These are phyloP conservation scores for Chelonoidis abingdonii DNA, from an alignment of 2,113 vertebrate species.

Conservation along the genomic window DNA sequence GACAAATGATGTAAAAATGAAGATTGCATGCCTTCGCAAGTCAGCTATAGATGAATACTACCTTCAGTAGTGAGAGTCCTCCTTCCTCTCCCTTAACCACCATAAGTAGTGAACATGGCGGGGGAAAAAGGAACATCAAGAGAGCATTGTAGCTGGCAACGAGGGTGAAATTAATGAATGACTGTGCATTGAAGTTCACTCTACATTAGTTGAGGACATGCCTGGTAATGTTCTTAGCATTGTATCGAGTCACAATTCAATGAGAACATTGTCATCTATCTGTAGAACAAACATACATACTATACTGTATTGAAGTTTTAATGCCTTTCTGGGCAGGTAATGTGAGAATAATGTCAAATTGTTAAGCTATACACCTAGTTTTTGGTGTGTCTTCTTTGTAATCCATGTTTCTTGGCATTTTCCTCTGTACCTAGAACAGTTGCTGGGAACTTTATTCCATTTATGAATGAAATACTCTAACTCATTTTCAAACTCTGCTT, in stretches of 20 bases:
- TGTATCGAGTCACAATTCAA: neutral
- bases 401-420: neutral
- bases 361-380: neutral
- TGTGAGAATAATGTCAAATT: neutral
- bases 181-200: accelerated
- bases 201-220: neutral
- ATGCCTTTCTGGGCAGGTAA: neutral
- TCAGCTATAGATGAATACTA: neutral
- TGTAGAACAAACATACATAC: neutral
- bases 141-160: neutral
- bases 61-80: neutral
- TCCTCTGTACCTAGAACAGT: neutral
- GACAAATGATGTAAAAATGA: slow-evolving; percentile 8
- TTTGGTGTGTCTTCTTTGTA: neutral
- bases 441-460: accelerated
- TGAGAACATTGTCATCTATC: neutral
- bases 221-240: neutral
- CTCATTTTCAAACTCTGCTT: neutral
- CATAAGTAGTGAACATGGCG: neutral
- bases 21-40: neutral
- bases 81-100: neutral
- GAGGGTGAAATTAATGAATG: neutral
- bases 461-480: neutral
- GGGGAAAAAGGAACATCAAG: neutral
- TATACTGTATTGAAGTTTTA: neutral